phyloP scores from a whole-genome alignment of 92 coral and sea anemone species.

The Galaxea fascicularis region DNA sequence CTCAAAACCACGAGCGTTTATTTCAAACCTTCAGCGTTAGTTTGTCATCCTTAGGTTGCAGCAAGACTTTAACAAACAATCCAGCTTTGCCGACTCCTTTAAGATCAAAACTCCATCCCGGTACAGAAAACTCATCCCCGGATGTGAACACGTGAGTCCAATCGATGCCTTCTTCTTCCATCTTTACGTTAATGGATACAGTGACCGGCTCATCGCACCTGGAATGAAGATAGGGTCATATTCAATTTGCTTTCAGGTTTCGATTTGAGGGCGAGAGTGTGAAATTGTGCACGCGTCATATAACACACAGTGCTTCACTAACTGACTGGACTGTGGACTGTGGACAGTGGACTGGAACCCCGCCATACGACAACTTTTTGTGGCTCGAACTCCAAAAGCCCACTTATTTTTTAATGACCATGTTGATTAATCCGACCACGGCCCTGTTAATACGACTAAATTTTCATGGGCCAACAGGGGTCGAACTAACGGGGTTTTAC shows the following conservation, averaged over 20 bases:
- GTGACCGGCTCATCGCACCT: constrained; percentile 48
- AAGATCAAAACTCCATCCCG: neutral
- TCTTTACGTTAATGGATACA: constrained; percentile 25
- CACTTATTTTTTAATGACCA: no score
- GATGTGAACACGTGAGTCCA: constrained; percentile 49
- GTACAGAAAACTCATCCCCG: constrained; percentile 25
- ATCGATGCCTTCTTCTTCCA: neutral
- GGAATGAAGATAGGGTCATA: neutral
- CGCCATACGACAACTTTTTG: no score
- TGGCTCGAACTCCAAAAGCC: no score
- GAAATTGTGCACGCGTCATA: no score
- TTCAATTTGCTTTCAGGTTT: neutral
- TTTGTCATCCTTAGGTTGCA: neutral
- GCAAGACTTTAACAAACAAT: neutral
- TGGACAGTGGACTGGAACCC: no score
- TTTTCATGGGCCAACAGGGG: no score
- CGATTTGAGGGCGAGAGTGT: neutral
- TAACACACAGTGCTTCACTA: no score
- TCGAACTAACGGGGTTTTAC: no score
- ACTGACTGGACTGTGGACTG: no score
- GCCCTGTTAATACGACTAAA: no score
- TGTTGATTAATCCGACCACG: no score
- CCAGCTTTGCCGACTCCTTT: neutral
- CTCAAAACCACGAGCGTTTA: no score
- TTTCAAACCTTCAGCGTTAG: constrained; percentile 19